Base-by-base conservation (phyloP, 2,888 invertebrate genomes). In the Sacculina carcini region DNA sequence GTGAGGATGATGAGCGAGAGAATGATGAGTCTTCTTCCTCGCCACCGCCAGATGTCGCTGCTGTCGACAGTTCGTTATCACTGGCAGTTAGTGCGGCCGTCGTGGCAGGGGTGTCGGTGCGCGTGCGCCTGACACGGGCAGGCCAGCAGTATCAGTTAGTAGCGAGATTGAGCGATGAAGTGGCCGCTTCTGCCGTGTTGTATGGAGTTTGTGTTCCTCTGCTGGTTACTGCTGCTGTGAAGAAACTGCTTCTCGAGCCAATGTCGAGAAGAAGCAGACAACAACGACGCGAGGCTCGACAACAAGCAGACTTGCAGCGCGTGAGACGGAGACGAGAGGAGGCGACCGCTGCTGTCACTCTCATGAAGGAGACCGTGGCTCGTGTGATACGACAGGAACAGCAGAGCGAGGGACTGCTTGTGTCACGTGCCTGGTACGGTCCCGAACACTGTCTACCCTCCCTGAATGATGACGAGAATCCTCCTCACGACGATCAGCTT, bases 191-290 rank as follows among this genome's bases (percentile, higher is more conserved):
- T 21, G 85, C 92, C 0, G 71, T 94, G 38, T 84, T 94, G 65
- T 94, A 94, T 64, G 92, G 89, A 12, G 85, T 90, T 0, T 69
- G 86, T 0, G 74, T 82, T n/a, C 92, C 94, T 0, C 57, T 89
- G 14, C 69, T 87, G 32, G 74, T 77, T 2, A 86, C 82, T 75
- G 69, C 81, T 50, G 67, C 84, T 1, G 69, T 89, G 1, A 89
- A 86, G 65, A 82, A 81, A 60, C 71, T 85, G 1, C 69, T 92
- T 14, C 75, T 94, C 16, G 85, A 86, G 59, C 86, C 86, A 79
- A 56, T 77, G 79, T 59, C 75, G 77, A 49, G 74, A 80, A 38
- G 80, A 86, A 56, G 73, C 80, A n/a, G 79, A 83, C 60, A 78
- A n/a, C n/a, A n/a, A n/a, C n/a, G n/a, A n/a, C n/a, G n/a, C n/a